A percentile compares a stretch with the other conserved stretches of the same genome.
Evolutionary conservation across 2,797 vertebrate species (phyloP).

Genomic region (Calcarius lapponicus): DNA sequence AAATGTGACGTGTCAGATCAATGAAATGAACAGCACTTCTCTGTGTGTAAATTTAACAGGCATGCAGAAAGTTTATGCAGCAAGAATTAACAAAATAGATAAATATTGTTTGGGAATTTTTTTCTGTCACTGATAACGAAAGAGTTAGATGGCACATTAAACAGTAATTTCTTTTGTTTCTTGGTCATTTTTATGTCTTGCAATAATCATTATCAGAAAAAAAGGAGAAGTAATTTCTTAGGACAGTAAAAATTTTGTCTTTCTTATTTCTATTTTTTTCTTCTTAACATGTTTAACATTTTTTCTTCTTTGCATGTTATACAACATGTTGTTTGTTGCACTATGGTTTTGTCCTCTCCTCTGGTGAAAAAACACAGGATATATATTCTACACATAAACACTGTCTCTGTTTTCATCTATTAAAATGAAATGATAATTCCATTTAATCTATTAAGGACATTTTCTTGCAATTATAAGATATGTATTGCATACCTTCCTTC

Average conservation of each 20-base stretch:
- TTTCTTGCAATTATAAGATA: neutral
- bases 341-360: neutral
- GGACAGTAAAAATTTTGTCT: neutral
- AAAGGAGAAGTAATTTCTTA: neutral
- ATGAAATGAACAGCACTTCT: constrained; percentile 33
- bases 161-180: neutral
- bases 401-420: neutral
- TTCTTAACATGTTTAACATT: neutral
- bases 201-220: neutral
- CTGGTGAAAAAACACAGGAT: neutral
- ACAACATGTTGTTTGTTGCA: neutral
- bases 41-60: neutral
- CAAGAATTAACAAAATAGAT: constrained; percentile 28
- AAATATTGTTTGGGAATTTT: neutral
- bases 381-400: neutral
- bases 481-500: neutral
- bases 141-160: neutral
- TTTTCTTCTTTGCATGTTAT: neutral
- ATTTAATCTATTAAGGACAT: neutral
- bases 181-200: neutral
- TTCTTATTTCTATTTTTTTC: neutral
- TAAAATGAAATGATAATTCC: constrained; percentile 1
- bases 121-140: neutral
- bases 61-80: constrained; percentile 17
- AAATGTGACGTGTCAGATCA: constrained; percentile 39